phyloP scores from a whole-genome alignment of 2,113 vertebrate species.

The Pachycephala philippinensis region DNA sequence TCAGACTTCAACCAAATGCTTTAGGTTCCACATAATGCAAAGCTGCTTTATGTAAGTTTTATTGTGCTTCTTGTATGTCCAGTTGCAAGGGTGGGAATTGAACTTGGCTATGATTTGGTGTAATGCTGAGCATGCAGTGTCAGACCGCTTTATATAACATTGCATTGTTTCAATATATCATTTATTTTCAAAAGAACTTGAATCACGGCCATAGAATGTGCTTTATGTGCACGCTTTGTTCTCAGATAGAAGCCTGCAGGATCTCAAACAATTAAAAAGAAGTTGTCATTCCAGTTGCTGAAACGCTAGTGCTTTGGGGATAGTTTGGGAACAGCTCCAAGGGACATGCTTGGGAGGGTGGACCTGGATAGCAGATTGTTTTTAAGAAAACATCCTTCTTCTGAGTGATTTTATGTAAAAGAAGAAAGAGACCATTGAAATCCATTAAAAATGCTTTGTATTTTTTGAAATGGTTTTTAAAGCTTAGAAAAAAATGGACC shows the following conservation, averaged over 20 bases:
- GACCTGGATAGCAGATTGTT: constrained; percentile 57
- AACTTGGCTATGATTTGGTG: background rate
- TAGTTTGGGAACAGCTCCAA: constrained; percentile 50
- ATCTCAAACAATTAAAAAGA: constrained; percentile 64
- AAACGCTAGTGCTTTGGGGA: background rate
- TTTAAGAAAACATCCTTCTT: constrained; percentile 40
- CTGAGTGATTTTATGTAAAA: constrained; percentile 28
- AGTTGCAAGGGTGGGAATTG: background rate
- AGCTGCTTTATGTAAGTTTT: background rate
- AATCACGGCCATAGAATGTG: constrained; percentile 40
- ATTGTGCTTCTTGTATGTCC: background rate
- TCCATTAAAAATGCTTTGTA: constrained; percentile 34
- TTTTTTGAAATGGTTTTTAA: constrained; percentile 42
- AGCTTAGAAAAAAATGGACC: background rate
- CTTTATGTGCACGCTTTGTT: constrained; percentile 35
- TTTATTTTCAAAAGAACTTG: constrained; percentile 63
- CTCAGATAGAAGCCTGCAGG: constrained; percentile 57
- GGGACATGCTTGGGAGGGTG: constrained; percentile 48
- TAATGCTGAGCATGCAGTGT: constrained; percentile 2
- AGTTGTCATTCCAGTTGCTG: constrained; percentile 46
- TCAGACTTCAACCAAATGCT: background rate
- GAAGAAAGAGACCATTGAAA: constrained; percentile 45
- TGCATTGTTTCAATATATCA: constrained; percentile 52
- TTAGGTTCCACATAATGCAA: background rate
- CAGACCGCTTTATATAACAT: background rate